These are phyloP conservation scores for Solea solea DNA, from an alignment of 2,113 vertebrate species.

Conservation along the genomic window DNA sequence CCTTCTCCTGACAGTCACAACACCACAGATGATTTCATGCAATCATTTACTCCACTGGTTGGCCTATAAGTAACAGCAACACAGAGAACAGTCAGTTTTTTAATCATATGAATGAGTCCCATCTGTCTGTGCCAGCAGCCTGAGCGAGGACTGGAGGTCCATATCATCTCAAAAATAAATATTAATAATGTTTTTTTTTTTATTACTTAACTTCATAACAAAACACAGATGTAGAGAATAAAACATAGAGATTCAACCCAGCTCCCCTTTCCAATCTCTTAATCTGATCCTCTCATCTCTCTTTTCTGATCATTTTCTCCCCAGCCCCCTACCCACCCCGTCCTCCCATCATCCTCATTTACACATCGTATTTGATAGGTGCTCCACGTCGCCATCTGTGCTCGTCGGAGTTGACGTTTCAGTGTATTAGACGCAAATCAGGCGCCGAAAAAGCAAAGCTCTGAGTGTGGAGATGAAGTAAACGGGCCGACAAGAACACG, in stretches of 20 bases:
- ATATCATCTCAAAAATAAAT: conserved; percentile 24
- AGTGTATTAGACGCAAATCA: conserved; percentile 35
- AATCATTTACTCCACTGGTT: conserved; percentile 48
- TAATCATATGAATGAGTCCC: conserved; percentile 55
- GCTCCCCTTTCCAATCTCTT: conserved; percentile 38
- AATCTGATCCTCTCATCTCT: conserved; percentile 66
- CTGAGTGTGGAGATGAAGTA: conserved; percentile 11
- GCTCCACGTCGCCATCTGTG: conserved; percentile 60
- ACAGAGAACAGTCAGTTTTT: conserved; percentile 36
- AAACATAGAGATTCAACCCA: conserved; percentile 31
- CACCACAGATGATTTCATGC: conserved; percentile 49
- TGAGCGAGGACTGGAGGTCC: background rate
- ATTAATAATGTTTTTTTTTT: background rate
- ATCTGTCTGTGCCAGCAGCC: conserved; percentile 43
- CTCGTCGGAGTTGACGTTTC: conserved; percentile 39
- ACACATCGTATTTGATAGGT: conserved; percentile 56
- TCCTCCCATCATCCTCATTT: conserved; percentile 35
- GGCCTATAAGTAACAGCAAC: conserved; percentile 28
- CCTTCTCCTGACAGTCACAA: conserved; percentile 47
- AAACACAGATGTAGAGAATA: conserved; percentile 38
- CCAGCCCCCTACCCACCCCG: conserved; percentile 14
- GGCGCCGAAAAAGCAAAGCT: conserved; percentile 17
- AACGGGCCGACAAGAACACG: background rate
- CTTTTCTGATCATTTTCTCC: conserved; percentile 43
- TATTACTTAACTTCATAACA: conserved; percentile 28